Evolutionary conservation across 2,113 vertebrate species (phyloP), one percentile per base, ranked within the genome.

Genomic region (Polypterus senegalus): DNA sequence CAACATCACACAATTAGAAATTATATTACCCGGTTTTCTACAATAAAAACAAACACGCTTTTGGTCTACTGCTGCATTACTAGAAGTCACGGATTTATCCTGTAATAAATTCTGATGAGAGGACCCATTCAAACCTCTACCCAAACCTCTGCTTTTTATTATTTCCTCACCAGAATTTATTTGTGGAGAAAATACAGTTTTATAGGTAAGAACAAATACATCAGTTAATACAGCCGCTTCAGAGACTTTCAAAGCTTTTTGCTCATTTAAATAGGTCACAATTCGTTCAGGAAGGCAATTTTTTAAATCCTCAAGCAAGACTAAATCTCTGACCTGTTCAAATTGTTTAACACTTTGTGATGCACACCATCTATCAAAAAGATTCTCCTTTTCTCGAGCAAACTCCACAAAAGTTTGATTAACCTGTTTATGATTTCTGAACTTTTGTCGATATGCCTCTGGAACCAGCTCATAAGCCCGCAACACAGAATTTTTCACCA

Each of bases 401-500:
- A 63, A 67, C 47, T 67, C 57, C 45, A 66, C 48, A 62, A 66
- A 66, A 5, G 56, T 66, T n/a, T n/a, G n/a, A n/a, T n/a, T n/a
- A n/a, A n/a, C n/a, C n/a, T n/a, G n/a, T n/a, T n/a, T 47, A 59
- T 60, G 43, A 44, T 49, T 11, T 6, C 45, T 44, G 54, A 49
- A 48, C 62, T 62, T 1, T 46, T 11, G 48, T 55, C 9, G 51
- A 5, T 56, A 47, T 52, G 46, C 57, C 57, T 8, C 56, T 46
- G 56, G 64, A 3, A 65, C 64, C 11, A 65, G 47, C 47, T 66
- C 53, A 56, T 57, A 65, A 3, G 59, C 53, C 11, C 27, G 27
- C 27, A 27, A 27, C 27, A 27, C 27, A 27, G 27, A 27, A 27
- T 27, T 27, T 27, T 27, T 27, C 27, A 27, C 27, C 27, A 27